Percentiles rank a stretch among this genome's conserved stretches.
phyloP scores from a whole-genome alignment of 2,113 vertebrate genomes.

The Noturus placidus region DNA sequence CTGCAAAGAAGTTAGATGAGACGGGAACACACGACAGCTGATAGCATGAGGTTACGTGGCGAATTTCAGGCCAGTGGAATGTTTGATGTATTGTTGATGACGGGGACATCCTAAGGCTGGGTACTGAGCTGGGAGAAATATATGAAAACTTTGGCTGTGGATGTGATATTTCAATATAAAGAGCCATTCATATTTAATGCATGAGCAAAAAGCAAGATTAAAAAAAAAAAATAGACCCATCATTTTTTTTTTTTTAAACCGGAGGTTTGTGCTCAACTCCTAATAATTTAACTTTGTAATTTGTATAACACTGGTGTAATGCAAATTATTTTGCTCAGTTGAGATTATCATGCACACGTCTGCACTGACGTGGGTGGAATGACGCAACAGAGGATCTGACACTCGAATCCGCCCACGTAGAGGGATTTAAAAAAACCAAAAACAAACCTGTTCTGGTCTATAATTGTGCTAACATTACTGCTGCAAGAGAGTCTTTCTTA shows the following conservation, averaged over 20 bases:
- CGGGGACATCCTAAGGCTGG: not conserved
- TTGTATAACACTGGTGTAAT: not conserved
- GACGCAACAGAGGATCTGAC: slow-evolving; percentile 8
- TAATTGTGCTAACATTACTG: slow-evolving; percentile 7
- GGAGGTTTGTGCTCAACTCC: not conserved
- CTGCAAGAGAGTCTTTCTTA: slow-evolving; percentile 8
- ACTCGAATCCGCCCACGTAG: slow-evolving; percentile 1
- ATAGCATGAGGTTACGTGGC: not conserved
- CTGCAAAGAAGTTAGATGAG: slow-evolving; percentile 2
- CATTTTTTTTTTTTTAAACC: not conserved
- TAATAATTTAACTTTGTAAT: not conserved
- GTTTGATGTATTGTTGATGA: not conserved
- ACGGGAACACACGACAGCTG: not conserved
- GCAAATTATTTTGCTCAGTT: slow-evolving; percentile 6
- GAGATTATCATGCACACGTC: not conserved
- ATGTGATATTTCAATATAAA: not conserved
- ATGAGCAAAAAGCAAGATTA: not conserved
- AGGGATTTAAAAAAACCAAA: not conserved
- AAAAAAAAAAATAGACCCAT: not conserved
- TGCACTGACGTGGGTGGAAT: slow-evolving; percentile 1
- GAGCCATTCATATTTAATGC: not conserved
- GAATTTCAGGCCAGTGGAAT: not conserved
- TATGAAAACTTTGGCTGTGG: not conserved
- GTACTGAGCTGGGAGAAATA: not conserved
- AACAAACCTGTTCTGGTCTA: not conserved